phyloP scores from a whole-genome alignment of 1,140 invertebrate genomes.

The Drosophila ironensis region DNA sequence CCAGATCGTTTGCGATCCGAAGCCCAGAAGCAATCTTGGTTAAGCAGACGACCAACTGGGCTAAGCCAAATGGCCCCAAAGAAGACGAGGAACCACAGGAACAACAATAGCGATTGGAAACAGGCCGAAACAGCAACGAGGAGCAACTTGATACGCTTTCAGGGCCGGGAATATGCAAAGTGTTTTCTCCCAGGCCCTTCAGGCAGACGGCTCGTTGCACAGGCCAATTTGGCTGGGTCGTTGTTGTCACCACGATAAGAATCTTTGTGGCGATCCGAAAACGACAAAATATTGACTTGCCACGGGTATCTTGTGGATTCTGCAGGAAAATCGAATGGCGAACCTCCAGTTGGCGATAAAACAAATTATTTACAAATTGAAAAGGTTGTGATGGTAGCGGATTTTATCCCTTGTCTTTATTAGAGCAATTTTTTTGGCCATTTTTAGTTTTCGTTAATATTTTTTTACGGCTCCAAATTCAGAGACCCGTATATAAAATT shows the following conservation, averaged over 20 bases:
- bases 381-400: not conserved
- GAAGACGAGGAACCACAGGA: conserved; percentile 45
- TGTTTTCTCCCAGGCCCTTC: conserved; percentile 14
- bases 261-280: conserved; percentile 36
- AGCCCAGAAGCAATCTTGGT: conserved; percentile 31
- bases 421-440: too few species aligned
- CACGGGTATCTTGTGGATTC: conserved; percentile 20
- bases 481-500: too few species aligned
- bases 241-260: conserved; percentile 70
- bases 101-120: conserved; percentile 52
- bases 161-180: conserved; percentile 59
- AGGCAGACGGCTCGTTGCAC: conserved; percentile 9
- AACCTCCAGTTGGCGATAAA: conserved; percentile 28
- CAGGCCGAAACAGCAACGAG: conserved; percentile 16
- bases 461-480: too few species aligned
- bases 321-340: conserved; percentile 17
- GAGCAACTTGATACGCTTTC: conserved; percentile 22
- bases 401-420: not conserved
- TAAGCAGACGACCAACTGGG: conserved; percentile 58
- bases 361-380: conserved; percentile 74
- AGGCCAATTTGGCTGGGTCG: conserved; percentile 60
- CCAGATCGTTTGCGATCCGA: conserved; percentile 15
- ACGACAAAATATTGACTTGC: conserved; percentile 59
- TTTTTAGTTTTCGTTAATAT: too few species aligned
- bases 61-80: conserved; percentile 54